Base-by-base conservation (phyloP, 2,888 invertebrate species). In the Chrysopilus asiliformis region DNA sequence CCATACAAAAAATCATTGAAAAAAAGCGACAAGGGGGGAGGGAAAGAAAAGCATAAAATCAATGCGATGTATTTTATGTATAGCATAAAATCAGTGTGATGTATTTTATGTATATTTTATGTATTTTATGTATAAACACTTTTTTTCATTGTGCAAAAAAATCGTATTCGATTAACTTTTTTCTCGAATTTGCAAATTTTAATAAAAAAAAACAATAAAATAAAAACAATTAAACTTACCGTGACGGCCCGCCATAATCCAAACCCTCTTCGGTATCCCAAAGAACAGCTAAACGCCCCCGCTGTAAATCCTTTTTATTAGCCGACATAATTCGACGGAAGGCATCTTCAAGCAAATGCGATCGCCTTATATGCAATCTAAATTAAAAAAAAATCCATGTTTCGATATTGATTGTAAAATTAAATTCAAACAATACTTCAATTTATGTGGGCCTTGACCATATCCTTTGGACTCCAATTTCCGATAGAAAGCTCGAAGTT, bases 191-290 rank as follows among this genome's bases (percentile, higher is more conserved):
- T n/a, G n/a, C n/a, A n/a, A n/a, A n/a, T n/a, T n/a, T n/a, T n/a
- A n/a, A n/a, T n/a, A n/a, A n/a, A n/a, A n/a, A n/a, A n/a, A n/a
- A n/a, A n/a, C n/a, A n/a, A n/a, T n/a, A n/a, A n/a, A n/a, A n/a
- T n/a, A n/a, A n/a, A n/a, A n/a, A n/a, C n/a, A n/a, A n/a, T n/a
- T n/a, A n/a, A n/a, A n/a, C n/a, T n/a, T 42, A 55, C 55, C 60
- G 71, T 9, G 93, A 93, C 2, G 95, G 95, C 2, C 97, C 97
- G 29, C 97, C 95, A 62, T 97, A 97, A 67, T 97, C 97, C 40
- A 97, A 66, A 19, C 94, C 95, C 59, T 95, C 94, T 58, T 97
- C 97, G 34, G 91, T 90, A 56, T 86, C 86, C 75, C 86, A 87
- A 9, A 87, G 77, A 14, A 97, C 91, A 53, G 90, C 91, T 19